These are phyloP conservation scores for Melanostigma gelatinosum DNA, from an alignment of 2,113 vertebrate genomes.

Conservation along the genomic window DNA sequence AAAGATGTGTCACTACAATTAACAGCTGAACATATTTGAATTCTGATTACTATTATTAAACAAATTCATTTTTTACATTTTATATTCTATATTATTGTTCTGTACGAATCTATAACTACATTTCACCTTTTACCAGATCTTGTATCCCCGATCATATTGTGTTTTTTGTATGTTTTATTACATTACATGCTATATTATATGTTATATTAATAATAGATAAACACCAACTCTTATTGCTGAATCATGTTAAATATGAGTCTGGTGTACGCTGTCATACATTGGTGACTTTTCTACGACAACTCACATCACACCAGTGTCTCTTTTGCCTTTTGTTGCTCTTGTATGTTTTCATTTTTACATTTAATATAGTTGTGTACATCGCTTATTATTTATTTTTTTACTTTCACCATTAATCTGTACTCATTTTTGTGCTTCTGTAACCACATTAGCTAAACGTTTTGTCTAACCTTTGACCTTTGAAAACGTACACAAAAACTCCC, in stretches of 20 bases:
- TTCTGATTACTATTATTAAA: not conserved
- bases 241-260: not conserved
- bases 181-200: not conserved
- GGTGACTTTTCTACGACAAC: not conserved
- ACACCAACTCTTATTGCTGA: not conserved
- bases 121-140: not conserved
- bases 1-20: not conserved
- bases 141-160: too few relatives aligned
- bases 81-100: not conserved
- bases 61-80: not conserved
- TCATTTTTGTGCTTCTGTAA: not conserved
- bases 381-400: not conserved
- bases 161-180: too few relatives aligned
- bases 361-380: not conserved
- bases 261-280: not conserved
- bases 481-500: not conserved
- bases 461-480: constrained; percentile 8
- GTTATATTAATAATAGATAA: not conserved
- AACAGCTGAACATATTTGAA: not conserved
- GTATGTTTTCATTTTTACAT: not conserved
- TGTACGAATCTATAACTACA: not conserved
- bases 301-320: not conserved
- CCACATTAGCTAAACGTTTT: too few relatives aligned
- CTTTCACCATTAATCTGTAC: not conserved
- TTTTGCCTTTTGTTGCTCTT: not conserved